These are phyloP conservation scores for Belgica antarctica DNA, from an alignment of 2,888 invertebrate genomes.

Conservation along the genomic window DNA sequence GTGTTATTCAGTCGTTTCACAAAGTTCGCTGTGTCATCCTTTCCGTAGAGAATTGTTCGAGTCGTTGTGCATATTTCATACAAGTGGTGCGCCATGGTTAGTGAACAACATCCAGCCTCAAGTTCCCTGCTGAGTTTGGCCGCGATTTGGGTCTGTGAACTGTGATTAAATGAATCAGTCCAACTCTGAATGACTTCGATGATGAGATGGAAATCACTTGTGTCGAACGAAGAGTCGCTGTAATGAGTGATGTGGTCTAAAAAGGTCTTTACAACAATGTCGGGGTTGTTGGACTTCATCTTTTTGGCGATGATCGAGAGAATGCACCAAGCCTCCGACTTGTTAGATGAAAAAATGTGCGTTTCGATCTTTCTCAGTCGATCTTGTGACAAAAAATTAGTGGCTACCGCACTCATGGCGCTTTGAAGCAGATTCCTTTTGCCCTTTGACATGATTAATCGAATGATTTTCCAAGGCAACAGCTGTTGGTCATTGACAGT, in stretches of 20 bases:
- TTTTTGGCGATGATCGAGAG: conserved; percentile 15
- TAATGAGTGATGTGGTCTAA: neutral
- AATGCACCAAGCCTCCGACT: conserved; percentile 40
- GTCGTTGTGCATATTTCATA: conserved; percentile 22
- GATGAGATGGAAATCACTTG: conserved; percentile 27
- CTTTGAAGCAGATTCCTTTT: conserved; percentile 28
- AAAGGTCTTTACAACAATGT: conserved; percentile 35
- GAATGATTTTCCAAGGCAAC: conserved; percentile 20
- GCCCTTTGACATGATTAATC: conserved; percentile 24
- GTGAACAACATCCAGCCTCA: conserved; percentile 7
- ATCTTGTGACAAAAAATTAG: conserved; percentile 25
- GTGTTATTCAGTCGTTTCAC: neutral
- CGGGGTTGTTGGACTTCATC: conserved; percentile 33
- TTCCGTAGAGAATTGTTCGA: neutral
- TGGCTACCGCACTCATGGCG: conserved; percentile 12
- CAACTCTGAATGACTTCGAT: conserved; percentile 35
- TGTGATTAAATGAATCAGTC: conserved; percentile 16
- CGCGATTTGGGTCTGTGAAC: neutral
- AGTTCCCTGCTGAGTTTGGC: neutral
- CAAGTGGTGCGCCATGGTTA: neutral
- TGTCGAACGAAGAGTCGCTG: neutral
- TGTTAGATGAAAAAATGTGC: conserved; percentile 33
- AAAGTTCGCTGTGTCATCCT: neutral
- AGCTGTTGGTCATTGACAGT: conserved; percentile 22
- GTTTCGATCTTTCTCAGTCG: conserved; percentile 36